phyloP scores from a whole-genome alignment of 2,888 invertebrate genomes.

The Artemia sinica region DNA sequence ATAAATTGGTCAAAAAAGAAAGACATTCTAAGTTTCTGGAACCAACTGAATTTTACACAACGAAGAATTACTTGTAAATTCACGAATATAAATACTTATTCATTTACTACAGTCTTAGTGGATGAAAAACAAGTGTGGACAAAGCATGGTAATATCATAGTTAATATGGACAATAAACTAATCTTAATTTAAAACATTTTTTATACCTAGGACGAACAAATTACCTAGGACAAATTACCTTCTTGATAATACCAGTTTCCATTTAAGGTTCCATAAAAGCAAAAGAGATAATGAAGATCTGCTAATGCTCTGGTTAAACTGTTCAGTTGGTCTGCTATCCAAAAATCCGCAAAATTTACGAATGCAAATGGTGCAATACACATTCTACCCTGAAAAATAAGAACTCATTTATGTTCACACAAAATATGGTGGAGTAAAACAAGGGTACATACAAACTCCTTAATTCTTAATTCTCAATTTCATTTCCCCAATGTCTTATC shows the following conservation, averaged over 20 bases:
- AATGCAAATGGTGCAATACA: slow-evolving; percentile 78
- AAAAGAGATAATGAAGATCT: slow-evolving; percentile 82
- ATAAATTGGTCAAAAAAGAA: too few relatives aligned
- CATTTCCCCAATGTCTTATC: background rate
- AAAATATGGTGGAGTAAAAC: background rate
- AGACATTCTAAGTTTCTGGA: too few relatives aligned
- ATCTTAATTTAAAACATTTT: too few relatives aligned
- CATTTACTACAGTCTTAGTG: too few relatives aligned
- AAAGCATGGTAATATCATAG: too few relatives aligned
- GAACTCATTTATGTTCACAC: slow-evolving; percentile 19
- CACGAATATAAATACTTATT: too few relatives aligned
- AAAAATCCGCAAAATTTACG: slow-evolving; percentile 92
- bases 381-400: slow-evolving; percentile 50
- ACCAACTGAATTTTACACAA: too few relatives aligned
- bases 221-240: background rate
- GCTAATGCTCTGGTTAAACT: slow-evolving; percentile 72
- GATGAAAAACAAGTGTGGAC: too few relatives aligned
- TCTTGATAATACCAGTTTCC: slow-evolving; percentile 32
- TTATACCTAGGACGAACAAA: too few relatives aligned
- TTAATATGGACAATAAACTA: too few relatives aligned
- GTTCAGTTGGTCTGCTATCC: slow-evolving; percentile 94
- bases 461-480: background rate
- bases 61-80: too few relatives aligned
- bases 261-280: slow-evolving; percentile 71
- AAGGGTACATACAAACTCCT: background rate